Percentiles rank a stretch among this genome's conserved stretches.
These are phyloP conservation scores for Conus canariensis DNA, from an alignment of 2,888 invertebrate species.

Conservation along the genomic window DNA sequence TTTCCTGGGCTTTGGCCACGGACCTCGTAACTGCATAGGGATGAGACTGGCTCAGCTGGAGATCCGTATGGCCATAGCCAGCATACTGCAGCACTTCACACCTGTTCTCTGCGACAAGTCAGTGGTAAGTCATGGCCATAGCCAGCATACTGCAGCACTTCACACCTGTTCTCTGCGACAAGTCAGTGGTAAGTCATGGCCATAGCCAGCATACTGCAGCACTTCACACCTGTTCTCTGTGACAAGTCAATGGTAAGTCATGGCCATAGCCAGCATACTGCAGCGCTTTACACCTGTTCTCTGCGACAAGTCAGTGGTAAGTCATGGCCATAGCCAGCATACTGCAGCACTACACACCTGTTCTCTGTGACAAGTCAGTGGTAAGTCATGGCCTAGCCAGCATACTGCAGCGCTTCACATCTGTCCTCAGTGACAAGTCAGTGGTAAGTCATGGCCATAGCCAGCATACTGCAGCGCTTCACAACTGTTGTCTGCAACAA, in stretches of 20 bases:
- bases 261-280: conserved; percentile 18
- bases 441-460: conserved; percentile 9
- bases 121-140: conserved; percentile 7
- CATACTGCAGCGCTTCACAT: too few relatives aligned
- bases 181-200: conserved; percentile 23
- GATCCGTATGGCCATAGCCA: conserved; percentile 35
- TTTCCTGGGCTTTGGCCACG: conserved; percentile 31
- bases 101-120: conserved; percentile 38
- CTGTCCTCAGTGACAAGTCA: too few relatives aligned
- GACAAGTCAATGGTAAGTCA: conserved; percentile 27
- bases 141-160: conserved; percentile 17
- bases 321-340: background rate
- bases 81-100: conserved; percentile 19
- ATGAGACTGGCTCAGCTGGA: conserved; percentile 42
- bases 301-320: conserved; percentile 36
- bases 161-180: conserved; percentile 33
- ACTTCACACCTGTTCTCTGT: conserved; percentile 22
- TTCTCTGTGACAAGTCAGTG: background rate
- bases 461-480: conserved; percentile 22
- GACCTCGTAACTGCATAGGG: conserved; percentile 35
- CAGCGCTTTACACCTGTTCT: conserved; percentile 17
- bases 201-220: conserved; percentile 25
- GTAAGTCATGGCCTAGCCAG: too few relatives aligned
- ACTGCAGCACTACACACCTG: conserved; percentile 22
- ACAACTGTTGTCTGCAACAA: conserved; percentile 19